Conservation (phyloP, 2,888 invertebrate species). For the Patella pellucida region DNA sequence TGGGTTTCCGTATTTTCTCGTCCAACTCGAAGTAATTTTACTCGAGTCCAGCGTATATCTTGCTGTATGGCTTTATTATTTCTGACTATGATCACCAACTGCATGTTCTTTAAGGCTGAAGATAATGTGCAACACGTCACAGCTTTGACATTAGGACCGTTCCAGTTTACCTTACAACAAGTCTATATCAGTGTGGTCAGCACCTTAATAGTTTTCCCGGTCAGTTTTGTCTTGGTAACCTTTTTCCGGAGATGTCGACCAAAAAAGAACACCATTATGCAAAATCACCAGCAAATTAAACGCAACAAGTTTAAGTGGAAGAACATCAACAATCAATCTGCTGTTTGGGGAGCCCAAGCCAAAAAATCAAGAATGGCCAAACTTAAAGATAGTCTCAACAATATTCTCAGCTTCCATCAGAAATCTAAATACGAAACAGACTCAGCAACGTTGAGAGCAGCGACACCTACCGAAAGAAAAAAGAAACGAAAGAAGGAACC, state of each 20-base stretch:
- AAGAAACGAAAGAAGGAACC: conserved; percentile 67
- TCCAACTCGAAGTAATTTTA: conserved; percentile 68
- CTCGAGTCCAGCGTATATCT: conserved; percentile 70
- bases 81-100: conserved; percentile 71
- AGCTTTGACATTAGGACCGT: conserved; percentile 71
- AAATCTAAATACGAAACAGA: conserved; percentile 48
- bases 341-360: conserved; percentile 41
- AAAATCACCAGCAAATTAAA: conserved; percentile 57
- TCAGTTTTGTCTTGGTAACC: conserved; percentile 66
- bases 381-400: conserved; percentile 58
- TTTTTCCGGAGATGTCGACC: conserved; percentile 65
- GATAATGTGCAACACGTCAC: conserved; percentile 45
- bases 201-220: conserved; percentile 69
- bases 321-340: conserved; percentile 50
- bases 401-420: conserved; percentile 57
- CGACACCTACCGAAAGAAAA: conserved; percentile 38
- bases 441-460: conserved; percentile 42
- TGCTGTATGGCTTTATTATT: conserved; percentile 70
- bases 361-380: conserved; percentile 47
- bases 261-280: conserved; percentile 61
- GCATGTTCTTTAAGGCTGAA: conserved; percentile 69
- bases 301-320: conserved; percentile 63
- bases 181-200: conserved; percentile 67
- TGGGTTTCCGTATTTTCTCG: conserved; percentile 70
- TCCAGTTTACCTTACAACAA: conserved; percentile 72